phyloP scores from a whole-genome alignment of 2,888 invertebrate species.

The Lasius fuliginosus region DNA sequence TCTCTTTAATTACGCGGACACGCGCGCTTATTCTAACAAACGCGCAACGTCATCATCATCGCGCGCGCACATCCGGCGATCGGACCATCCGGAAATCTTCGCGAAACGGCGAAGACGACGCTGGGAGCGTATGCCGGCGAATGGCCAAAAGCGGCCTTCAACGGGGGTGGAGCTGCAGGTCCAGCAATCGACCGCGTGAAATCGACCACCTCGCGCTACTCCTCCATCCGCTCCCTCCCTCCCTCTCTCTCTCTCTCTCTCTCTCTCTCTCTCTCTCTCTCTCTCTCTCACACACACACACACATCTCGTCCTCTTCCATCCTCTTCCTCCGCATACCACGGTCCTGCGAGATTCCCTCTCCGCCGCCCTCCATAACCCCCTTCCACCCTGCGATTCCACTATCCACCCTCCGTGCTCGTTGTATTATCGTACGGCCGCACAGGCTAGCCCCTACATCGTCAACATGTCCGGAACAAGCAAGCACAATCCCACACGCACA shows the following conservation, averaged over 20 bases:
- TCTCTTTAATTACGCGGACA: not conserved
- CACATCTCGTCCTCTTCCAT: not conserved
- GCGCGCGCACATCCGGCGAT: not conserved
- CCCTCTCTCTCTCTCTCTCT: no score
- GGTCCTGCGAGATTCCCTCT: slow-evolving; percentile 58
- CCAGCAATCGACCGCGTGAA: slow-evolving; percentile 81
- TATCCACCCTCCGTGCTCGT: slow-evolving; percentile 76
- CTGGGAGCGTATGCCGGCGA: slow-evolving; percentile 58
- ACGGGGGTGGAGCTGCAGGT: slow-evolving; percentile 80
- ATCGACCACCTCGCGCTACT: slow-evolving; percentile 78
- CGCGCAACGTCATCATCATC: not conserved
- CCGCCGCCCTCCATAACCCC: slow-evolving; percentile 1
- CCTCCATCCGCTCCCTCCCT: slow-evolving; percentile 60
- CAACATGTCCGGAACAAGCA: slow-evolving; percentile 80
- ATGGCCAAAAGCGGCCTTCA: slow-evolving; percentile 65
- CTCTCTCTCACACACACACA: no score
- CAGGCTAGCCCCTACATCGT: slow-evolving; percentile 83
- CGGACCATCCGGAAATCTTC: slow-evolving; percentile 30
- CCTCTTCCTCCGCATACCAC: slow-evolving; percentile 56
- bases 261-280: no score
- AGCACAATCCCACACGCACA: slow-evolving; percentile 60
- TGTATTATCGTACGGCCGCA: slow-evolving; percentile 83
- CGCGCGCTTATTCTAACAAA: not conserved
- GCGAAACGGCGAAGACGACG: slow-evolving; percentile 49
- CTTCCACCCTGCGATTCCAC: slow-evolving; percentile 50